phyloP scores from a whole-genome alignment of 2,888 invertebrate genomes.

The Harmothoe impar region DNA sequence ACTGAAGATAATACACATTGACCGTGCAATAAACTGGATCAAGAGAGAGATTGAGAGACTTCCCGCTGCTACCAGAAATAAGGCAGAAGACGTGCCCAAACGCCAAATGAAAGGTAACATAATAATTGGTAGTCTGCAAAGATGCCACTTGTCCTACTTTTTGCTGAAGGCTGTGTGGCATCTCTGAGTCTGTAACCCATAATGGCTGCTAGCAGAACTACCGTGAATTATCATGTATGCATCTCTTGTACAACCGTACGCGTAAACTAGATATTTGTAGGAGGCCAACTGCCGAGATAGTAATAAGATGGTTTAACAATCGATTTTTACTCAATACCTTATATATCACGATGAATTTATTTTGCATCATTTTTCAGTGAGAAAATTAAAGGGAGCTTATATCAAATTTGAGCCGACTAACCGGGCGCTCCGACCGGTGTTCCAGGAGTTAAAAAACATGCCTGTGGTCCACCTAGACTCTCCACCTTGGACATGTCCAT shows the following conservation, averaged over 20 bases:
- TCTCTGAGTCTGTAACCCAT: too few species aligned
- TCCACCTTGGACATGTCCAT: conserved; percentile 77
- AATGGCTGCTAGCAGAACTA: too few species aligned
- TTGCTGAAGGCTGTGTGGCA: too few species aligned
- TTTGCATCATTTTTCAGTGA: conserved; percentile 62
- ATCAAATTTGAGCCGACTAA: conserved; percentile 78
- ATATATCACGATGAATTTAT: too few species aligned
- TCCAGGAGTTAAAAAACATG: conserved; percentile 75
- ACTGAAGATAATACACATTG: conserved; percentile 76
- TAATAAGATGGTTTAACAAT: too few species aligned
- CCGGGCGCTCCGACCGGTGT: conserved; percentile 74
- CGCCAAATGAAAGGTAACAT: conserved; percentile 24
- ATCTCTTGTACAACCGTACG: too few species aligned
- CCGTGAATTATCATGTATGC: too few species aligned
- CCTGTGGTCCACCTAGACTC: conserved; percentile 76
- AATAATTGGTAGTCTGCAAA: neutral
- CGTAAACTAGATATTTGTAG: too few species aligned
- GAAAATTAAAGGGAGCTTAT: conserved; percentile 74
- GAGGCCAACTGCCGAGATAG: too few species aligned
- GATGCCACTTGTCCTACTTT: too few species aligned
- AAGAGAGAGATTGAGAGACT: conserved; percentile 14
- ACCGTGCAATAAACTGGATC: conserved; percentile 70
- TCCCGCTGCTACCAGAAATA: neutral
- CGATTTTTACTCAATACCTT: too few species aligned
- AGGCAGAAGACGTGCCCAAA: neutral